Evolutionary conservation across 2,797 vertebrate species (phyloP), one percentile per base, ranked within the genome.

Genomic region (Brachymystax lenok): DNA sequence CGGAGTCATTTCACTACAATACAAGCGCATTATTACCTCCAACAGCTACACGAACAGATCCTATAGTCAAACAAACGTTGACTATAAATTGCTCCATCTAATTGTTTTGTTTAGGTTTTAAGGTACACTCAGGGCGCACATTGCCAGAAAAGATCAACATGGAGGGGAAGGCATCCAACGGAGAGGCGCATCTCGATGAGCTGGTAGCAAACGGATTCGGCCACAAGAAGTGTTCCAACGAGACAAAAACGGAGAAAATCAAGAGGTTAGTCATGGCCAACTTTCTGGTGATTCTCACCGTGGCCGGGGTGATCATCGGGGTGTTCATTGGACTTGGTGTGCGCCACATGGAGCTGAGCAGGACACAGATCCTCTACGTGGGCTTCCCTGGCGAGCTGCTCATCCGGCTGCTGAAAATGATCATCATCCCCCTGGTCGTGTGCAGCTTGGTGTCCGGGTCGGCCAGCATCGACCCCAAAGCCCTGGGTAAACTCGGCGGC

Each of bases 361-460:
- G 51, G 3, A 89, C 88, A 1, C 93, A 93, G 84, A 40, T 93
- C 0, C 84, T 90, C 12, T 94, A 95, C 82, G 88, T 97, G 64
- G 88, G 93, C 1, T 98, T 98, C 79, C 97, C 97, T 0, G 97
- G 97, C 0, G 97, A 98, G 85, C 86, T 98, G 35, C 94, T 98
- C 24, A 92, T 98, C 56, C 94, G 97, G 0, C 86, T 98, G 77
- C 89, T 98, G 52, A 96, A 95, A 81, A 97, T 98, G 96, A 97
- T 98, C 83, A 98, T 98, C 85, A 93, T 98, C 63, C 97, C 97
- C 0, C 89, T 98, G 85, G 97, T 98, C 40, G 96, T 98, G 7
- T 98, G 97, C 90, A 97, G 96, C n/a, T 87, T 98, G 68, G 92
- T 98, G 52, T 95, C 96, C 7, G 97, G 97, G 0, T 94, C 97